These are phyloP conservation scores for Idaea aversata DNA, from an alignment of 2,888 invertebrate species.

Conservation along the genomic window DNA sequence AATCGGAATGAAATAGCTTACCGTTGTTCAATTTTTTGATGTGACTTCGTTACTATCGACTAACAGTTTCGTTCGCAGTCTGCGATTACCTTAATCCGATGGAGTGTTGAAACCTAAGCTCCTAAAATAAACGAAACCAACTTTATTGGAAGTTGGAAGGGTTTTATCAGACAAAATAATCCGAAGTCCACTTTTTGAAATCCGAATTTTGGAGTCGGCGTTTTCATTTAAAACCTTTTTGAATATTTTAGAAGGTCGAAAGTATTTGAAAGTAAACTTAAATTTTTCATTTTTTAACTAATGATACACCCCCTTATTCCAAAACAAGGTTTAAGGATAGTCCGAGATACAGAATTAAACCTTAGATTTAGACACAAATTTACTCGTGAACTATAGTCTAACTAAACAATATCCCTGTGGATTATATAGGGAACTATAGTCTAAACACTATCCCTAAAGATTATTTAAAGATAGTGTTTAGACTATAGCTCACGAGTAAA, in stretches of 20 bases:
- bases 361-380: too few species aligned
- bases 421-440: too few species aligned
- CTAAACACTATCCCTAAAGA: too few species aligned
- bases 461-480: too few species aligned
- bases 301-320: too few species aligned
- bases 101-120: conserved; percentile 1
- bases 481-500: too few species aligned
- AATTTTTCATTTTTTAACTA: background rate
- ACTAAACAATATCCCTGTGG: too few species aligned
- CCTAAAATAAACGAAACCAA: conserved; percentile 13
- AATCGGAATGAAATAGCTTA: background rate
- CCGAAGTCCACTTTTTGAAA: conserved; percentile 12
- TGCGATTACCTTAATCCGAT: background rate
- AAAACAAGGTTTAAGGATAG: too few species aligned
- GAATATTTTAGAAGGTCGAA: background rate
- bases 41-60: background rate
- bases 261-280: background rate
- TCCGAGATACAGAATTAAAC: too few species aligned
- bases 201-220: conserved; percentile 4
- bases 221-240: background rate
- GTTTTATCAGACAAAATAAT: conserved; percentile 15
- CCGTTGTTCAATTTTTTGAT: background rate
- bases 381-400: too few species aligned
- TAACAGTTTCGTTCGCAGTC: background rate
- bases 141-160: conserved; percentile 14